Evolutionary conservation across 2,888 invertebrate species (phyloP), one percentile per base, ranked within the genome.

Genomic region (Drosophila infuscata): DNA sequence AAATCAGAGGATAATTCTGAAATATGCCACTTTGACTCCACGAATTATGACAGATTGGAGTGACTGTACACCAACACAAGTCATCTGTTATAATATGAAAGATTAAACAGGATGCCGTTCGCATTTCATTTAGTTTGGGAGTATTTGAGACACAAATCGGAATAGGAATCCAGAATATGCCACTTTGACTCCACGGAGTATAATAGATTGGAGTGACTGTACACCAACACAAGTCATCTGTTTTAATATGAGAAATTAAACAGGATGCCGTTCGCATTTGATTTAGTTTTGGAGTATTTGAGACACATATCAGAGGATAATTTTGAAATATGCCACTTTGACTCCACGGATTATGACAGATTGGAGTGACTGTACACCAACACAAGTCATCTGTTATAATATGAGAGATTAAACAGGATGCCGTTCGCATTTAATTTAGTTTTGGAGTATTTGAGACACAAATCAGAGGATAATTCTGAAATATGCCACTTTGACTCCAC

Each of bases 141-240:
- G 83, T 32, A 51, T 79, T 78, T 82, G 81, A 87, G 83, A 88
- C 83, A 88, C 70, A 76, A 52, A 67, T 68, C n/a, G n/a, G n/a
- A n/a, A n/a, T n/a, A n/a, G n/a, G n/a, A n/a, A n/a, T n/a, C n/a
- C n/a, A n/a, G n/a, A n/a, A n/a, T 69, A 79, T 79, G 81, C 75
- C 81, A 86, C 83, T 86, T 88, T 79, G 60, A 66, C 87, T 83
- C 85, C 83, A 54, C 8, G 8, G 35, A 15, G 15, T 57, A 53
- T 51, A 63, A 56, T 41, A 77, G 33, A 41, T 20, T 8, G 0
- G 7, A 3, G 0, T 0, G 1, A 17, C 0, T 75, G 74, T 82
- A 58, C 63, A 61, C 80, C 56, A 78, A 79, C 76, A 73, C 54
- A 76, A 81, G 77, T 84, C 81, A 66, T 82, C 81, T 81, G 77